These are phyloP conservation scores for Alligator sinensis DNA, from an alignment of 2,113 vertebrate species.

Conservation along the genomic window DNA sequence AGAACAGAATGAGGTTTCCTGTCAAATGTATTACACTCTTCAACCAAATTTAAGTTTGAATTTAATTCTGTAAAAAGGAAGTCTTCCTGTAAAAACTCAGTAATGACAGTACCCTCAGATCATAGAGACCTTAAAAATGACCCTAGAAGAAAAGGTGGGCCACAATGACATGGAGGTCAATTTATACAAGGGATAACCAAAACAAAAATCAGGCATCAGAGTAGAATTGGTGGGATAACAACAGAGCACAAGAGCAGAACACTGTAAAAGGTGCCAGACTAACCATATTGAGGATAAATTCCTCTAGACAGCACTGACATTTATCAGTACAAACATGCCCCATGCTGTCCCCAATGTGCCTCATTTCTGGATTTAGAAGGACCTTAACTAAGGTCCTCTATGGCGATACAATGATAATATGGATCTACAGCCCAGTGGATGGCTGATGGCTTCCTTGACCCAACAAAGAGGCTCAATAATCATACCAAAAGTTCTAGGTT, in stretches of 20 bases:
- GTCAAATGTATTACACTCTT: background rate
- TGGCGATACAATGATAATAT: background rate
- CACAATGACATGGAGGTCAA: background rate
- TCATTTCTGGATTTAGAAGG: background rate
- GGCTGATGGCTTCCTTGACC: background rate
- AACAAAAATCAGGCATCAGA: background rate
- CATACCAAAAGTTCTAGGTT: rapidly evolving
- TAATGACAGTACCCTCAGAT: background rate
- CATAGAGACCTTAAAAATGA: no score
- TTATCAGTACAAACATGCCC: background rate
- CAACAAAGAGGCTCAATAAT: background rate
- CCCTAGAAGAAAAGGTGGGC: background rate
- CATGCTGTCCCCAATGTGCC: background rate
- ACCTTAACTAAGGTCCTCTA: background rate
- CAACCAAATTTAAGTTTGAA: background rate
- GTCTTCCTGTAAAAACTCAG: background rate
- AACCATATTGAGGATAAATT: background rate
- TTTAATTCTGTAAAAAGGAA: background rate
- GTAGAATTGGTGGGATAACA: background rate
- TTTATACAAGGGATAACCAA: background rate
- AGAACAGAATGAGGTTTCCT: background rate
- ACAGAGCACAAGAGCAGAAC: background rate
- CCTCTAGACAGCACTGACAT: background rate
- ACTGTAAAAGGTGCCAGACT: background rate
- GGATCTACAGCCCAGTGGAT: background rate